These are phyloP conservation scores for Scrobipalpa atriplicella DNA, from an alignment of 2,888 invertebrate genomes.

Conservation along the genomic window DNA sequence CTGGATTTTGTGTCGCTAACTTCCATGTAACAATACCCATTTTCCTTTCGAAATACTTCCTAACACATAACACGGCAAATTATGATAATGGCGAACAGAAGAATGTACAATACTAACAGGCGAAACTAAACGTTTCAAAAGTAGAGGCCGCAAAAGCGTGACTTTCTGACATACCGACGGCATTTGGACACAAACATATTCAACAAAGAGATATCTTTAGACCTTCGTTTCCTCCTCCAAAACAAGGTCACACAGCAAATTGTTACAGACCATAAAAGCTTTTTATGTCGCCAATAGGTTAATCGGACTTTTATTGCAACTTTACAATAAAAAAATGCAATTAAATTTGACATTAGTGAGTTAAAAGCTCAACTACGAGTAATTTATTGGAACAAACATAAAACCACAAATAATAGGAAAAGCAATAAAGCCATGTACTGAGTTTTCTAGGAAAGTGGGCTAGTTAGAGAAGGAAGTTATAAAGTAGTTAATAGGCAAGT, in stretches of 20 bases:
- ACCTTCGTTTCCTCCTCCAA: conserved; percentile 56
- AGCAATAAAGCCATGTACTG: conserved; percentile 2
- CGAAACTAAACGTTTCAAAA: conserved; percentile 32
- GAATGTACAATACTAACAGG: conserved; percentile 26
- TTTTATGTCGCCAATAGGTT: conserved; percentile 30
- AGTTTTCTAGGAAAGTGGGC: conserved; percentile 2
- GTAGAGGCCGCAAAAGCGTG: conserved; percentile 48
- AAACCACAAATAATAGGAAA: neutral
- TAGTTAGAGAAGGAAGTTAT: neutral
- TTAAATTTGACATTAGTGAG: neutral
- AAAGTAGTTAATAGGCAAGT: neutral
- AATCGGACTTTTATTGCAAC: conserved; percentile 19
- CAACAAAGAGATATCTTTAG: conserved; percentile 62
- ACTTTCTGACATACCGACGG: conserved; percentile 63
- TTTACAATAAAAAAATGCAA: conserved; percentile 13
- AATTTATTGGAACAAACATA: neutral
- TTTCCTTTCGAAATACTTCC: conserved; percentile 44
- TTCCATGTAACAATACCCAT: conserved; percentile 28
- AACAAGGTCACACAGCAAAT: conserved; percentile 54
- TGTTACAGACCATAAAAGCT: conserved; percentile 37
- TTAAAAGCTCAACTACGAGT: neutral
- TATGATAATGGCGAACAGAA: conserved; percentile 40
- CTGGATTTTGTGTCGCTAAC: neutral
- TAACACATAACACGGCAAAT: conserved; percentile 38
- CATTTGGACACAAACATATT: conserved; percentile 59